Conservation (phyloP, 2,797 vertebrate species). For the Pteropus rufus region DNA sequence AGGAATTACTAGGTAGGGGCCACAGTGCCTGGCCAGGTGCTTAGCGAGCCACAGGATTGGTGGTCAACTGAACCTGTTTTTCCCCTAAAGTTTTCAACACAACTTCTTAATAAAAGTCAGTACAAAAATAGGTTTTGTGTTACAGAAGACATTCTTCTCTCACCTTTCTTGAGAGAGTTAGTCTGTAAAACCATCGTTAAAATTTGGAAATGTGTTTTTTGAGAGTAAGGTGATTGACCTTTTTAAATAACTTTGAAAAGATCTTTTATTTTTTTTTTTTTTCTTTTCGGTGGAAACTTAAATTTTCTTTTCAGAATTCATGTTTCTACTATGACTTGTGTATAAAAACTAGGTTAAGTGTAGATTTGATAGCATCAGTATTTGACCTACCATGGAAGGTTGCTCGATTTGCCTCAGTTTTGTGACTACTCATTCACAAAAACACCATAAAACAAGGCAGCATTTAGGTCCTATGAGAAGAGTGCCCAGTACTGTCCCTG, state of each 20-base stretch:
- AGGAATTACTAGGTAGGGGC: background rate
- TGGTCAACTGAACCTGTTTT: background rate
- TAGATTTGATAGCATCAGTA: background rate
- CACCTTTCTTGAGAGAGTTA: background rate
- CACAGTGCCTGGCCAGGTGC: background rate
- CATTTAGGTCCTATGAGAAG: background rate
- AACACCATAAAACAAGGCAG: background rate
- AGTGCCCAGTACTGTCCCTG: background rate
- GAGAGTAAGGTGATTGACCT: background rate
- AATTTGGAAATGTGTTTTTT: background rate
- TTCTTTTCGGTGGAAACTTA: background rate
- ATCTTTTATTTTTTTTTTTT: background rate
- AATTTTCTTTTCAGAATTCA: constrained; percentile 11
- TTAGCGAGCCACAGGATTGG: background rate
- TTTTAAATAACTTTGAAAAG: background rate
- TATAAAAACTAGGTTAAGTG: background rate
- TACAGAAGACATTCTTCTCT: background rate
- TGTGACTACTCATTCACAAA: background rate
- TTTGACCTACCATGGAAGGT: background rate
- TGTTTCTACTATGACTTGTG: background rate
- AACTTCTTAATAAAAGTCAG: background rate
- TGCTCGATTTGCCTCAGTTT: background rate
- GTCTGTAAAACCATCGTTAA: background rate
- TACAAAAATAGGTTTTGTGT: background rate
- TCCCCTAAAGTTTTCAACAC: background rate